Percentiles rank a stretch among this genome's conserved stretches.
Conservation (phyloP, 2,888 invertebrate species). For the Ochlodes sylvanus region DNA sequence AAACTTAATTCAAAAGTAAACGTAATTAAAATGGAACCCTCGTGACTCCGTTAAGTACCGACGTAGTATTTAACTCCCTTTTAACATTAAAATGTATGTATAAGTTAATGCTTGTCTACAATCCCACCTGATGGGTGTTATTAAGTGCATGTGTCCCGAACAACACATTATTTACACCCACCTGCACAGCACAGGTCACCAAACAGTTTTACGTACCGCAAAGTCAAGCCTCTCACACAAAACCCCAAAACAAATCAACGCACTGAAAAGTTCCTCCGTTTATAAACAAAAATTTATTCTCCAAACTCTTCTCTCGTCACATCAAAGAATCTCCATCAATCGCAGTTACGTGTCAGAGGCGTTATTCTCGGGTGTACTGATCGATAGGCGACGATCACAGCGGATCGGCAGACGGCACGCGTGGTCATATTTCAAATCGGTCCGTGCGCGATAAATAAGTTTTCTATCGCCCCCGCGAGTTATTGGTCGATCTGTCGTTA, state of each 20-base stretch:
- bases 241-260: neutral
- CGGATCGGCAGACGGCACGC: conserved; percentile 28
- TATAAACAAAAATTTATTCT: neutral
- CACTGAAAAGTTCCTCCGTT: neutral
- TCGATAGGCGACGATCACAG: conserved; percentile 19
- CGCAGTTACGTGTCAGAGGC: conserved; percentile 13
- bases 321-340: conserved; percentile 6
- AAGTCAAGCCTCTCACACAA: too few relatives aligned
- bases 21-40: too few relatives aligned
- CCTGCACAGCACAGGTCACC: too few relatives aligned
- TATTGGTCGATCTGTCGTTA: conserved; percentile 49
- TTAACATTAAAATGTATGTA: too few relatives aligned
- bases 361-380: conserved; percentile 16
- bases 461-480: conserved; percentile 64
- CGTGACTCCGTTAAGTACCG: too few relatives aligned
- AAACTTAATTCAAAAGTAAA: too few relatives aligned
- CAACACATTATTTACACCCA: too few relatives aligned
- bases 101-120: too few relatives aligned
- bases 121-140: too few relatives aligned
- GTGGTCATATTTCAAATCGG: conserved; percentile 26
- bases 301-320: neutral
- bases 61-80: too few relatives aligned
- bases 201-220: neutral
- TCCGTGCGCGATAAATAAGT: conserved; percentile 57
- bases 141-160: too few relatives aligned